Base-by-base conservation (phyloP, 2,888 invertebrate species). In the Cephalotes varians region DNA sequence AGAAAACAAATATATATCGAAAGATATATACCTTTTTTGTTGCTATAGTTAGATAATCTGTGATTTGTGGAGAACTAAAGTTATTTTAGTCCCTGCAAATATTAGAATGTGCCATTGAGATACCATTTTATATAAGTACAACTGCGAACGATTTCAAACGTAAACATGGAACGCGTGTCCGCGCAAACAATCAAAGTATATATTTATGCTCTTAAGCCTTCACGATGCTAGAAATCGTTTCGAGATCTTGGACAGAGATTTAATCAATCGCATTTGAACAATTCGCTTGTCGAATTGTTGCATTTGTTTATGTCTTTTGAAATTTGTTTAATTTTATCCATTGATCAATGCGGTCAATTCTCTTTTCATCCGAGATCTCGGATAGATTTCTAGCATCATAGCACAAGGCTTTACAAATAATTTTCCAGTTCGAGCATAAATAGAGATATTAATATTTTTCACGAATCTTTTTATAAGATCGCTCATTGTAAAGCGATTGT, bases 121-220 rank as follows among this genome's bases (percentile, higher is more conserved):
- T 56, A 56, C 71, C 77, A 12, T 74, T 74, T 74, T 49, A 74
- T 79, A 79, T 79, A 79, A n/a, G 77, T 79, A 79, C 77, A 79
- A 79, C 56, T 40, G 77, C 77, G 77, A 56, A 71, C 40, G 21
- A 56, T 71, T 79, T 71, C 56, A 54, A 71, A 77, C 18, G 51
- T 54, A 69, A 49, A 76, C n/a, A 37, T 31, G 65, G 64, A 44
- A 56, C 31, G 56, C 25, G 56, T 56, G 31, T 79, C 21, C 25
- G 47, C 47, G 49, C 34, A 49, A 54, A 76, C 76, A 65, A 76
- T 76, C 65, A 79, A 79, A 79, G 44, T 69, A 56, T 67, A 69
- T 69, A 71, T 71, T 69, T 79, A 79, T 79, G 56, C 77, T 79
- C 77, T 69, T n/a, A n/a, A n/a, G n/a, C n/a, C n/a, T n/a, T n/a